Percentiles rank a stretch among this genome's conserved stretches.
Conservation (phyloP, 2,113 vertebrate species). For the Plecotus auritus region DNA sequence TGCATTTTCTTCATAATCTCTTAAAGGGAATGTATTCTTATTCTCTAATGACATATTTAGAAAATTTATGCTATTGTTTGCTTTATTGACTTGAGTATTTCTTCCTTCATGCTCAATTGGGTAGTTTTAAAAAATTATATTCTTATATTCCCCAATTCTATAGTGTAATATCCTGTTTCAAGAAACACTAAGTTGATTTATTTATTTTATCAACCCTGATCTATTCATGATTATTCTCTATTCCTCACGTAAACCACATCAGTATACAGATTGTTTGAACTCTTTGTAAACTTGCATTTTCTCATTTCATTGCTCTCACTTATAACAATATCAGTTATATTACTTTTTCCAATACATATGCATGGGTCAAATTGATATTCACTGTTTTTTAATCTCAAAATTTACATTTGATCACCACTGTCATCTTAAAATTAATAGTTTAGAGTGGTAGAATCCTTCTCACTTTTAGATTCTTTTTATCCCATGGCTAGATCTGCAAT, state of each 20-base stretch:
- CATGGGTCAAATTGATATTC: neutral
- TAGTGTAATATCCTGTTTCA: constrained; percentile 41
- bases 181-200: constrained; percentile 56
- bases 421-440: neutral
- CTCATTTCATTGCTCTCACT: neutral
- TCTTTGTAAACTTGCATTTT: neutral
- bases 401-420: neutral
- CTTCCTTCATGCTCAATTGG: constrained; percentile 52
- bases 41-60: constrained; percentile 49
- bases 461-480: no score
- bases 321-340: neutral
- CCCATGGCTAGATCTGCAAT: no score
- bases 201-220: neutral
- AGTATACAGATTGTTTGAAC: constrained; percentile 15
- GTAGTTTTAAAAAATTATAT: constrained; percentile 63
- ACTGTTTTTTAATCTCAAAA: neutral
- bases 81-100: constrained; percentile 58
- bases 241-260: constrained; percentile 44
- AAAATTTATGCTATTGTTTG: constrained; percentile 50
- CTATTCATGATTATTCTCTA: constrained; percentile 47
- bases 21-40: constrained; percentile 30
- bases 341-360: neutral
- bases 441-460: neutral
- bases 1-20: constrained; percentile 47
- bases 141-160: neutral